Conservation (phyloP, 2,888 invertebrate genomes). For the Notodonta dromedarius region DNA sequence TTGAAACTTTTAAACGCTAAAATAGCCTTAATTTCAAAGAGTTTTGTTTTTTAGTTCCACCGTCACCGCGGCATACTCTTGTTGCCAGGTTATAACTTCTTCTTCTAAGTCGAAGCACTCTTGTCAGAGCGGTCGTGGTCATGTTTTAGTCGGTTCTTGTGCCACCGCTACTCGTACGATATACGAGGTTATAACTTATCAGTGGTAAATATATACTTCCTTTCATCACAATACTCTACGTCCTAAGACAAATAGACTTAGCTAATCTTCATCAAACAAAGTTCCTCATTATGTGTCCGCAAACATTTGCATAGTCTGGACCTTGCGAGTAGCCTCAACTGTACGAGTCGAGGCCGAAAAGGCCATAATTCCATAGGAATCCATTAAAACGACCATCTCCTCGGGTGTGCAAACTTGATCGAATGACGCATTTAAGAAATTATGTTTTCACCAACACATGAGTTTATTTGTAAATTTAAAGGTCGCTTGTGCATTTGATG, state of each 20-base stretch:
- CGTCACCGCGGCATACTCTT: too few relatives aligned
- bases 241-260: background rate
- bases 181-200: too few relatives aligned
- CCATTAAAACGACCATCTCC: background rate
- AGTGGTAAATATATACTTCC: too few relatives aligned
- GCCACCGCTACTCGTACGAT: too few relatives aligned
- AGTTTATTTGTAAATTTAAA: background rate
- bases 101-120: too few relatives aligned
- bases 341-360: slow-evolving; percentile 1
- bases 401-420: background rate
- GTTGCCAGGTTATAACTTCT: too few relatives aligned
- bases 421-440: background rate
- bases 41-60: too few relatives aligned
- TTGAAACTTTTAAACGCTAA: too few relatives aligned
- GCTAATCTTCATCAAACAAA: background rate
- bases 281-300: background rate
- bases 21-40: too few relatives aligned
- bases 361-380: background rate
- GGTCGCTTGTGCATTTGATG: too few relatives aligned
- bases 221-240: background rate
- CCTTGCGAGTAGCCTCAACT: background rate
- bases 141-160: too few relatives aligned
- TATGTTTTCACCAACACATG: background rate
- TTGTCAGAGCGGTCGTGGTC: too few relatives aligned
- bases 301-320: background rate